Base-by-base conservation (phyloP, 2,797 vertebrate genomes). In the Neosalanx taihuensis region DNA sequence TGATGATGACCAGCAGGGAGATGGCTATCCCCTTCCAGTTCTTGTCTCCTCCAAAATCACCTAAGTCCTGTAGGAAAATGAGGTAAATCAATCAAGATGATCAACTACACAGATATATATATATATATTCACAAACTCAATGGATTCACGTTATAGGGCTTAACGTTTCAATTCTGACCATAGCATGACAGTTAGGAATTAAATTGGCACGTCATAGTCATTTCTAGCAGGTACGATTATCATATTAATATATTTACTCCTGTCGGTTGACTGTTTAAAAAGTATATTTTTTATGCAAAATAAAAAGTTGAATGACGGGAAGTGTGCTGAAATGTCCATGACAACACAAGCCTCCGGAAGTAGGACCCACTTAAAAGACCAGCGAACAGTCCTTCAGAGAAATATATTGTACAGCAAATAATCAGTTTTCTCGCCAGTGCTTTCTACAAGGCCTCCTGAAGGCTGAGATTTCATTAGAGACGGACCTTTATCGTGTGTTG, bases 11-110 rank as follows among this genome's bases (percentile, higher is more conserved):
- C 82, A 93, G 79, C 67, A 93, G 84, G 77, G 92, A 92, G 78
- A 93, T 93, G 49, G 76, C 90, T 9, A 93, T 92, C 6, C 92
- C 91, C 70, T 93, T 93, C 92, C 92, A 93, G 86, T 93, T 93
- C 33, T 79, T 86, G 23, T 93, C 90, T 0, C 70, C 35, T 46
- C 79, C 88, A 2, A 87, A 75, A 1, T 81, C 90, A 18, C 72
- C 76, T 0, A 88, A n/a, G 56, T 90, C 89, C 92, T 93, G 20
- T 0, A 53, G 72, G 60, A 67, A 15, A 64, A 51, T 4, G 61
- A 79, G 1, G 72, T 26, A 3, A 59, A 12, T 57, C 5, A 37
- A 33, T 23, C 62, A 13, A 49, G 49, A 68, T 33, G 1, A 63
- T 60, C 6, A 56, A 17, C 18, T 10, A 61, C 13, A 59, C 35